phyloP scores from a whole-genome alignment of 2,797 vertebrate species.

The Anomalospiza imberbis region DNA sequence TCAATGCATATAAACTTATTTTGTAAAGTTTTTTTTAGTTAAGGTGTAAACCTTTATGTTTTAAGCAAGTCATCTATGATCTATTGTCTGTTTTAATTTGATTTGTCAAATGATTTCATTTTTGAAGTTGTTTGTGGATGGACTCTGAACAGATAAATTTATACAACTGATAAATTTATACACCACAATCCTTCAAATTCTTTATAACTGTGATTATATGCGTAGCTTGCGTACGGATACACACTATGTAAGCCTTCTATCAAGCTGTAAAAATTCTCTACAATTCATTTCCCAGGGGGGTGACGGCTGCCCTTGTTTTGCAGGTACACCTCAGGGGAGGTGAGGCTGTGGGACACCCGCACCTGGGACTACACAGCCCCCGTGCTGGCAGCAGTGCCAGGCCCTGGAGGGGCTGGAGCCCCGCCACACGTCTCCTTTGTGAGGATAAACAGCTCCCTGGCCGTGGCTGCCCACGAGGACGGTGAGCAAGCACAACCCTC shows the following conservation, averaged over 20 bases:
- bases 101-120: neutral
- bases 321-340: slow-evolving; percentile 94
- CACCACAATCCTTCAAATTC: no score
- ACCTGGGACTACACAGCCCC: slow-evolving; percentile 88
- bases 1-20: neutral
- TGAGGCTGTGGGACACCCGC: slow-evolving; percentile 92
- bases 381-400: slow-evolving; percentile 77
- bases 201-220: neutral
- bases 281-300: neutral
- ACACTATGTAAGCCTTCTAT: neutral
- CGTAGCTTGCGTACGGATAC: no score
- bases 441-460: slow-evolving; percentile 85
- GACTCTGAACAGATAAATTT: neutral
- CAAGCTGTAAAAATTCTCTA: neutral
- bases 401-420: slow-evolving; percentile 71
- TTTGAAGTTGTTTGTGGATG: neutral
- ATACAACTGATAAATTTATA: no score
- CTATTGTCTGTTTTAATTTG: neutral
- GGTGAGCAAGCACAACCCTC: slow-evolving; percentile 79
- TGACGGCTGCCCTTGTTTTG: slow-evolving; percentile 36
- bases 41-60: neutral
- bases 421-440: slow-evolving; percentile 84
- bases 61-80: neutral
- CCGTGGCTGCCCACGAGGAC: slow-evolving; percentile 88
- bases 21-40: neutral